A percentile compares a stretch with the other conserved stretches of the same genome.
These are phyloP conservation scores for Venusia cambrica DNA, from an alignment of 2,888 invertebrate genomes.

Conservation along the genomic window DNA sequence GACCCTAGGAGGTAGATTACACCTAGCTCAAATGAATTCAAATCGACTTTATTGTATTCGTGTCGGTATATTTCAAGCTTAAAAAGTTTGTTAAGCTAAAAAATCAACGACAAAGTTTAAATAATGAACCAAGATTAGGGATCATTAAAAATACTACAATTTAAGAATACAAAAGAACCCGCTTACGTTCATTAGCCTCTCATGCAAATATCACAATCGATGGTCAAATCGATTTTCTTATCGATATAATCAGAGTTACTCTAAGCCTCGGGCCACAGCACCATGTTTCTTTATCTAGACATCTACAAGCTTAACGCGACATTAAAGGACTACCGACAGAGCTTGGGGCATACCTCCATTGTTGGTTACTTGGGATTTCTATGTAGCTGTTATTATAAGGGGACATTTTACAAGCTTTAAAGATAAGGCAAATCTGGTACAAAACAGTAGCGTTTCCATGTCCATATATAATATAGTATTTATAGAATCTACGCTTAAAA, in stretches of 20 bases:
- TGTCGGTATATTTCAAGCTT: too few species aligned
- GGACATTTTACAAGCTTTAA: constrained; percentile 26
- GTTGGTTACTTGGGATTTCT: constrained; percentile 30
- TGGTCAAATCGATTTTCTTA: constrained; percentile 27
- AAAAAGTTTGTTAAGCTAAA: too few species aligned
- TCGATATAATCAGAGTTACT: constrained; percentile 25
- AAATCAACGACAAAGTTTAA: too few species aligned
- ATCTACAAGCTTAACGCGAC: constrained; percentile 62
- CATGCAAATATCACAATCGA: constrained; percentile 17
- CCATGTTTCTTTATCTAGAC: constrained; percentile 57
- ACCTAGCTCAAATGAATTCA: constrained; percentile 6
- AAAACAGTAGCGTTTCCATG: constrained; percentile 15
- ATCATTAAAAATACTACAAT: too few species aligned
- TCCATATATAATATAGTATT: too few species aligned
- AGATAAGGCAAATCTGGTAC: constrained; percentile 25
- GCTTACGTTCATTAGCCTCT: constrained; percentile 1
- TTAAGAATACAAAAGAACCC: constrained; percentile 3
- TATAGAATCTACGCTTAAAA: background rate
- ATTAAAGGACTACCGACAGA: constrained; percentile 60
- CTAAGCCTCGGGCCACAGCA: constrained; percentile 21
- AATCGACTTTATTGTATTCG: too few species aligned
- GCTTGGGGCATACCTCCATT: constrained; percentile 41
- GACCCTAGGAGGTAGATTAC: too few species aligned
- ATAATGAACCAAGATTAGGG: too few species aligned
- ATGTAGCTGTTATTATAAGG: constrained; percentile 32